phyloP scores from a whole-genome alignment of 1,140 invertebrate genomes.

The Magallana gigas region DNA sequence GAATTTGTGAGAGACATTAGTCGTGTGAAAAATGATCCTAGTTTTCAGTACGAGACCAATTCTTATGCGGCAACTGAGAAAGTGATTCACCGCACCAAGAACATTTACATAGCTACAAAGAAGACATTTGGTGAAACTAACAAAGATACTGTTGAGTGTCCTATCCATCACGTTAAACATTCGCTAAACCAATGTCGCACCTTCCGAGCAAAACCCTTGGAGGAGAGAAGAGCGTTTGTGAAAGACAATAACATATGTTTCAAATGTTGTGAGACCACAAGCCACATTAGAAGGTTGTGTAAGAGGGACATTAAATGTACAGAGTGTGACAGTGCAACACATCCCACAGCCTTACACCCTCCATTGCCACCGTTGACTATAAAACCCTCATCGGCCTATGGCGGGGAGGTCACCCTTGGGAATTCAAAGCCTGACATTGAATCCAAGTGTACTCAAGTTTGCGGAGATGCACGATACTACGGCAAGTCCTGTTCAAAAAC shows the following conservation, averaged over 20 bases:
- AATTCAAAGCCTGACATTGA: neutral
- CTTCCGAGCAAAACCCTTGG: neutral
- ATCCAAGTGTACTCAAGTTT: slow-evolving; percentile 23
- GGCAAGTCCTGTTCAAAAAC: slow-evolving; percentile 42
- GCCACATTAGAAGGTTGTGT: too few species aligned
- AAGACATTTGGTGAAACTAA: neutral
- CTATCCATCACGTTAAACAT: slow-evolving; percentile 25
- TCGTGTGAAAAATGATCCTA: slow-evolving; percentile 46
- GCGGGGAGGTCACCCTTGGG: neutral
- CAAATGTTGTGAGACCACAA: slow-evolving; percentile 41
- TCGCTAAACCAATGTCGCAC: slow-evolving; percentile 38
- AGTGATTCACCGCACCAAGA: neutral
- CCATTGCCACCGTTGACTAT: too few species aligned
- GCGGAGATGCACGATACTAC: neutral
- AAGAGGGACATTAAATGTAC: slow-evolving; percentile 14
- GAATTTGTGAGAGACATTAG: slow-evolving; percentile 50
- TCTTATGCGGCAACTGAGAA: neutral
- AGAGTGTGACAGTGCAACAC: neutral
- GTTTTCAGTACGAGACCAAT: slow-evolving; percentile 20
- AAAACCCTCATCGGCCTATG: neutral
- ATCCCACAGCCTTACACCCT: too few species aligned
- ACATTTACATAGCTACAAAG: neutral
- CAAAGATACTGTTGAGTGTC: neutral
- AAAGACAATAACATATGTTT: slow-evolving; percentile 20
- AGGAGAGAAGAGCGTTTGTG: slow-evolving; percentile 29